Conservation (phyloP, 2,888 invertebrate genomes). For the Sylvicola fuscatus region DNA sequence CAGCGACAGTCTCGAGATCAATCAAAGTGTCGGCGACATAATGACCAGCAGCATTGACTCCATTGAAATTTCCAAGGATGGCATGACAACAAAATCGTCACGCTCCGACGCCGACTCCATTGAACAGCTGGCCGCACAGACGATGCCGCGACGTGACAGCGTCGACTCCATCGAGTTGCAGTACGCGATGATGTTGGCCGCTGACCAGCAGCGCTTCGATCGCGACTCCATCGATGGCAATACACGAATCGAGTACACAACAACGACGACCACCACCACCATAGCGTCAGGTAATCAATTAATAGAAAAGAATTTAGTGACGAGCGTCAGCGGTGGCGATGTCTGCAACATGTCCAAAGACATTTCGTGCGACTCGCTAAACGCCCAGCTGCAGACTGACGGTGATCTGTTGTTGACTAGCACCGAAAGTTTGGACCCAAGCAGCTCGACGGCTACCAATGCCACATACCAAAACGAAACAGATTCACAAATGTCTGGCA, state of each 20-base stretch:
- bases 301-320: not conserved
- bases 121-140: no score
- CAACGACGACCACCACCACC: slow-evolving; percentile 6
- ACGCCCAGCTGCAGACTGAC: slow-evolving; percentile 19
- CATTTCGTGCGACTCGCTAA: slow-evolving; percentile 20
- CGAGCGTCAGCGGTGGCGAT: not conserved
- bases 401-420: slow-evolving; percentile 40
- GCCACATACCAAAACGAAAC: slow-evolving; percentile 70
- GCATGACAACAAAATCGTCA: slow-evolving; percentile 16
- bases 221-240: slow-evolving; percentile 14
- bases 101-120: slow-evolving; percentile 20
- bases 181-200: slow-evolving; percentile 9
- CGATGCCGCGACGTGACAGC: slow-evolving; percentile 15
- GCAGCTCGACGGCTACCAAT: slow-evolving; percentile 57
- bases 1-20: slow-evolving; percentile 45
- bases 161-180: slow-evolving; percentile 22
- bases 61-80: slow-evolving; percentile 25
- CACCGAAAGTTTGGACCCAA: slow-evolving; percentile 49
- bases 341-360: slow-evolving; percentile 16
- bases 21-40: slow-evolving; percentile 29
- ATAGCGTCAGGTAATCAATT: no score
- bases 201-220: slow-evolving; percentile 7
- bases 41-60: slow-evolving; percentile 36
- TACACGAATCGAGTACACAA: slow-evolving; percentile 7
- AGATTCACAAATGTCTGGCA: slow-evolving; percentile 70